Evolutionary conservation across 2,797 vertebrate species (phyloP).

Genomic region (Cygnus olor): DNA sequence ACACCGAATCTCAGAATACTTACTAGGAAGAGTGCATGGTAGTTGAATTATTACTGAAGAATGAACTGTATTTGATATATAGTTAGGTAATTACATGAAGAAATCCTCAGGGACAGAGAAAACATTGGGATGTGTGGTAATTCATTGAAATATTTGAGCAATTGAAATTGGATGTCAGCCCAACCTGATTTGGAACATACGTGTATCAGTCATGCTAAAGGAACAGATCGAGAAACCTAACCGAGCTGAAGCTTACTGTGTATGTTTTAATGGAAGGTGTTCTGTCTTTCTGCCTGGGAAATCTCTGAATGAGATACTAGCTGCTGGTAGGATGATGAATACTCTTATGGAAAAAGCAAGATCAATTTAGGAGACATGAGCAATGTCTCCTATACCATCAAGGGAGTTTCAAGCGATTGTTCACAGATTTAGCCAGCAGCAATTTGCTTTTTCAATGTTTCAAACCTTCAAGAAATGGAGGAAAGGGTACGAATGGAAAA

Average conservation of each 20-base stretch:
- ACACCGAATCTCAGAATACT: not conserved
- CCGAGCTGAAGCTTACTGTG: not conserved
- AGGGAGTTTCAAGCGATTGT: not conserved
- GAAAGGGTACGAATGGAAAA: not conserved
- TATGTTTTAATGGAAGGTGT: not conserved
- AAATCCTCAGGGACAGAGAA: not conserved
- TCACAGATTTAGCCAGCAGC: not conserved
- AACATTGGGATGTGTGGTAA: not conserved
- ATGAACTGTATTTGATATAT: not conserved
- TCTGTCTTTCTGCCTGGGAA: not conserved
- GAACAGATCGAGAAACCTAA: not conserved
- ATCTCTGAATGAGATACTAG: not conserved
- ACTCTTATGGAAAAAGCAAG: not conserved
- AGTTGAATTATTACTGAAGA: not conserved
- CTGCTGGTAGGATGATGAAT: not conserved
- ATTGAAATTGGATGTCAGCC: not conserved
- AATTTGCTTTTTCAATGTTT: not conserved
- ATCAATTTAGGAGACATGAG: conserved; percentile 14
- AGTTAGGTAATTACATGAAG: not conserved
- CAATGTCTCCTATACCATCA: not conserved
- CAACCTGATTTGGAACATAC: not conserved
- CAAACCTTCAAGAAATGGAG: not conserved
- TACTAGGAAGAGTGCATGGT: not conserved
- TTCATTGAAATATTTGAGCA: not conserved
- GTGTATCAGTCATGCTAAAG: not conserved